A percentile compares a stretch with the other conserved stretches of the same genome.
Evolutionary conservation across 2,888 invertebrate genomes (phyloP).

Genomic region (Pristionchus japonicus): DNA sequence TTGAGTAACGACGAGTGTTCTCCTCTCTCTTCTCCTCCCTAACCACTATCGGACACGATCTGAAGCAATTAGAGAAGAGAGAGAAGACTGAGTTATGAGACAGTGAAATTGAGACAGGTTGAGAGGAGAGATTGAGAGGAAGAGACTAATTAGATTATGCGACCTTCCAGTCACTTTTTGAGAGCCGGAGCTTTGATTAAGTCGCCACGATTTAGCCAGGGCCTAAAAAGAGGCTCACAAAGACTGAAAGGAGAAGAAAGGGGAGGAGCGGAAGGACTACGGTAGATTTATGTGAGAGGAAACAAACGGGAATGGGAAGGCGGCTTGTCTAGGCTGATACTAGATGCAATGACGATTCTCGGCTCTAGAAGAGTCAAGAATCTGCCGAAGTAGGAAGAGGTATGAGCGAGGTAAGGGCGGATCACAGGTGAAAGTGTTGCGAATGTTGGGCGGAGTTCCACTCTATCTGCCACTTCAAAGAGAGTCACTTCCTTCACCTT

Average conservation of each 20-base stretch:
- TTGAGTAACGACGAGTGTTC: not conserved
- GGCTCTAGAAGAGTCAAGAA: not conserved
- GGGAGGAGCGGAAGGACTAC: not conserved
- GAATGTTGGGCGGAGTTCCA: not conserved
- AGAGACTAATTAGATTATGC: constrained; percentile 17
- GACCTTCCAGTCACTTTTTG: constrained; percentile 7
- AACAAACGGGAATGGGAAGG: not conserved
- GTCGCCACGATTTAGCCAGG: not conserved
- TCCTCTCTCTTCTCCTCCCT: not conserved
- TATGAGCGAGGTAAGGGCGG: not conserved
- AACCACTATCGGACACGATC: constrained; percentile 28
- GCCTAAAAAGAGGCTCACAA: not conserved
- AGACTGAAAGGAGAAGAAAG: not conserved
- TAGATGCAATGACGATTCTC: not conserved
- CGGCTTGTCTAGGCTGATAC: not conserved
- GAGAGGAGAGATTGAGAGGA: not conserved
- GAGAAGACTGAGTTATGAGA: not conserved
- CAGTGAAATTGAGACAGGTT: constrained; percentile 4
- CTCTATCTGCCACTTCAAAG: constrained; percentile 22
- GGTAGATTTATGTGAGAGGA: constrained; percentile 22
- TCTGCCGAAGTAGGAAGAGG: not conserved
- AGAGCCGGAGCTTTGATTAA: constrained; percentile 18
- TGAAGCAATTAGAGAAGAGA: not conserved
- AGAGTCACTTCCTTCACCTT: not conserved
- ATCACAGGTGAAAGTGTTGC: not conserved